Evolutionary conservation across 2,113 vertebrate genomes (phyloP).

Genomic region (Pteropus alecto): DNA sequence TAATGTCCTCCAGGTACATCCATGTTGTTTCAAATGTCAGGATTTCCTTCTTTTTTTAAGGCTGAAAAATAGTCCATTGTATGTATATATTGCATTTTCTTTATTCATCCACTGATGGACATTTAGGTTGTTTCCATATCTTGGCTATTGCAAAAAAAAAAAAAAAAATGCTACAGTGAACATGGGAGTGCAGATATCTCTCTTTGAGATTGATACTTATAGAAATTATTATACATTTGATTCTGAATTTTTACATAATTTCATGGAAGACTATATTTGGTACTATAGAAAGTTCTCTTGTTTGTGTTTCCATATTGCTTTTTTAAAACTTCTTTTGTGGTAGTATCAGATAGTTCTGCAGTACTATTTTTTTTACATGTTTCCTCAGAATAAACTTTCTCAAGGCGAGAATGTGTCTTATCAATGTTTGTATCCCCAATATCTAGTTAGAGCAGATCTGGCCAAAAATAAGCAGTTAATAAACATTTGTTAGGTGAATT

Average conservation of each 20-base stretch:
- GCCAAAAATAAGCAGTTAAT: neutral
- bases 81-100: neutral
- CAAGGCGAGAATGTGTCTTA: neutral
- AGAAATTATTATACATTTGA: neutral
- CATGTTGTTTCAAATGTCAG: neutral
- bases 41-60: neutral
- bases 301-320: neutral
- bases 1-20: neutral
- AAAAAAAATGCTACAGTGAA: neutral
- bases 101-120: neutral
- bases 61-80: neutral
- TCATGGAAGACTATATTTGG: neutral
- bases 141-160: neutral
- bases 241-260: neutral
- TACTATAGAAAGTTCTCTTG: neutral
- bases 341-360: neutral
- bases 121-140: neutral
- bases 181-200: neutral
- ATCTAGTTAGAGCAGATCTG: neutral
- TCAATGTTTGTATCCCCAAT: neutral
- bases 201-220: neutral
- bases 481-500: neutral
- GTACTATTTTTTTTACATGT: neutral
- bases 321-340: neutral
- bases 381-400: neutral